These are phyloP conservation scores for Bursaphelenchus mucronatus DNA, from an alignment of 1,140 invertebrate genomes.

Conservation along the genomic window DNA sequence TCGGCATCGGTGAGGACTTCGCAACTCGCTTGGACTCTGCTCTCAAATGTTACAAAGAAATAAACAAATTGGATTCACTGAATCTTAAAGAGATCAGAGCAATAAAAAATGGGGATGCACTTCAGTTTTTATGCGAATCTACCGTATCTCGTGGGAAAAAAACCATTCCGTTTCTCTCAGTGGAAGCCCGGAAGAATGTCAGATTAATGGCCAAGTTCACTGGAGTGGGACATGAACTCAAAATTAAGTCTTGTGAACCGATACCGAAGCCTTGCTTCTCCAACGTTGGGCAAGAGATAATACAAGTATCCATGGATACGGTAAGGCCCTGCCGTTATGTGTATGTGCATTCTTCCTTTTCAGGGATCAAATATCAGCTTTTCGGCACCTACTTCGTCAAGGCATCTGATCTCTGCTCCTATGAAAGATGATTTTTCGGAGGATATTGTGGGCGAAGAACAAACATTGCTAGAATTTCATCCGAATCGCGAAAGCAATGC, in stretches of 20 bases:
- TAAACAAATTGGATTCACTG: not conserved
- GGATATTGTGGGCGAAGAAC: not conserved
- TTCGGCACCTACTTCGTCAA: too few species aligned
- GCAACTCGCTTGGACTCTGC: constrained; percentile 33
- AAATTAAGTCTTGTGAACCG: not conserved
- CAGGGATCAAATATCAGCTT: too few species aligned
- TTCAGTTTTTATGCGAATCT: constrained; percentile 37
- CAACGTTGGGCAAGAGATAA: not conserved
- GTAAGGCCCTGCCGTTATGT: too few species aligned
- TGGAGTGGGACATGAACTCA: not conserved
- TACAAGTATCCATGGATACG: not conserved
- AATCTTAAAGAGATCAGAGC: constrained; percentile 32
- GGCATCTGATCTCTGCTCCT: too few species aligned
- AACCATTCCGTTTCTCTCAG: constrained; percentile 39
- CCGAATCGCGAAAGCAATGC: not conserved
- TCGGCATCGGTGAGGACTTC: constrained; percentile 55
- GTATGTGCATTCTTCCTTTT: too few species aligned
- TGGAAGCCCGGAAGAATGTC: not conserved
- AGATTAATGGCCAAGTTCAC: not conserved
- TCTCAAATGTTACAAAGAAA: not conserved
- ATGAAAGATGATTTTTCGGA: too few species aligned
- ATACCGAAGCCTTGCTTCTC: not conserved
- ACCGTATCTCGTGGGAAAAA: constrained; percentile 32
- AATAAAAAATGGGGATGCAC: constrained; percentile 40
- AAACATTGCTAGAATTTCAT: not conserved